Conservation (phyloP, 1,140 invertebrate species). For the Drosophila nikananu region DNA sequence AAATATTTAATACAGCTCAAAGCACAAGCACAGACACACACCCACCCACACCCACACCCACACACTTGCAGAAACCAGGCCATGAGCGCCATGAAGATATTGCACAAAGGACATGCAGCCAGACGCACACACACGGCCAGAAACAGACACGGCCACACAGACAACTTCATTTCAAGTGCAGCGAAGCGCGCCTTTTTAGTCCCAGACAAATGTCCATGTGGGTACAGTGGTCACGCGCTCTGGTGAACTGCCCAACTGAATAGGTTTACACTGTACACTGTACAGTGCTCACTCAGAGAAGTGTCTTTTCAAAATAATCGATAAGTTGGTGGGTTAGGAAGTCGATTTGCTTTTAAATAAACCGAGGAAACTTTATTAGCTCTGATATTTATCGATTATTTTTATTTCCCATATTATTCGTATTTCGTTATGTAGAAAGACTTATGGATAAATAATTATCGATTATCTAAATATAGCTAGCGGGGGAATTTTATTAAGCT, state of each 20-base stretch:
- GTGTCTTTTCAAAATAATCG: neutral
- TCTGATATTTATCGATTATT: neutral
- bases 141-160: constrained; percentile 25
- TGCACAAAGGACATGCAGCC: constrained; percentile 50
- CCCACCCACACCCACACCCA: neutral
- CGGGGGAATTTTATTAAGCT: too few relatives aligned
- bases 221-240: constrained; percentile 14
- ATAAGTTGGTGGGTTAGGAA: neutral
- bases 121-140: constrained; percentile 36
- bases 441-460: too few relatives aligned
- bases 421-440: neutral
- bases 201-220: constrained; percentile 56
- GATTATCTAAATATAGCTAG: too few relatives aligned
- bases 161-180: constrained; percentile 70
- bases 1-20: constrained; percentile 76
- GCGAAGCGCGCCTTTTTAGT: constrained; percentile 59
- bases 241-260: neutral
- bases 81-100: constrained; percentile 48
- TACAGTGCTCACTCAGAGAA: neutral
- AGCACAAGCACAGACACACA: constrained; percentile 39
- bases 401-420: neutral
- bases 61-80: constrained; percentile 15
- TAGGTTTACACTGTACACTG: too few relatives aligned
- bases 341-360: too few relatives aligned
- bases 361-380: too few relatives aligned